Evolutionary conservation across 2,888 invertebrate genomes (phyloP).

Genomic region (Drosophila kuntzei): DNA sequence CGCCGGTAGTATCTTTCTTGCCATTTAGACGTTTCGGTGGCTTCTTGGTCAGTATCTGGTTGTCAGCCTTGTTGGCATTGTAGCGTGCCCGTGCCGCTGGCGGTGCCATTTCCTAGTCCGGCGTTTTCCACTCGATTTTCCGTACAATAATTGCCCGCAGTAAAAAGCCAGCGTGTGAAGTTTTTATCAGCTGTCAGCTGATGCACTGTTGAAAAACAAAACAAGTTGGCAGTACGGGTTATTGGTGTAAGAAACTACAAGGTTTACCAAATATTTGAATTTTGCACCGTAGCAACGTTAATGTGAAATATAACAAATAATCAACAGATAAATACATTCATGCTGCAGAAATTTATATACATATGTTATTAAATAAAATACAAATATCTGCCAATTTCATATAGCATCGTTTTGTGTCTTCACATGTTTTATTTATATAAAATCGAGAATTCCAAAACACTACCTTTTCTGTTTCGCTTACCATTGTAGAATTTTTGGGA

Average conservation of each 20-base stretch:
- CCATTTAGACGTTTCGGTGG: slow-evolving; percentile 78
- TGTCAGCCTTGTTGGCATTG: slow-evolving; percentile 84
- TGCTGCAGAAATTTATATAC: neutral
- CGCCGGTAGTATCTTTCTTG: slow-evolving; percentile 39
- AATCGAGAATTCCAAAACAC: neutral
- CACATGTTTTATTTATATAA: neutral
- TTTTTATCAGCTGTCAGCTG: slow-evolving; percentile 54
- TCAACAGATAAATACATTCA: neutral
- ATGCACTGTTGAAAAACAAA: slow-evolving; percentile 8
- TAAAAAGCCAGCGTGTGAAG: slow-evolving; percentile 43
- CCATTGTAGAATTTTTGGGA: neutral
- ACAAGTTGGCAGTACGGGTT: slow-evolving; percentile 42
- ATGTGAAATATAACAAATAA: neutral
- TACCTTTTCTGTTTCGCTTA: neutral
- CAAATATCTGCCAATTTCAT: too few relatives aligned
- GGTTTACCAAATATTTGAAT: neutral
- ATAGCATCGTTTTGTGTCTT: too few relatives aligned
- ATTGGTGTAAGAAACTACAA: neutral
- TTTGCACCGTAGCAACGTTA: too few relatives aligned
- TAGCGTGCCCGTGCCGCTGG: slow-evolving; percentile 84
- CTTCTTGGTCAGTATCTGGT: slow-evolving; percentile 80
- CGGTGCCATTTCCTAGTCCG: slow-evolving; percentile 79
- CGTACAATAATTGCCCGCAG: slow-evolving; percentile 8
- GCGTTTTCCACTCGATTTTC: slow-evolving; percentile 12
- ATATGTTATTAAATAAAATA: neutral